Evolutionary conservation across 1,140 invertebrate species (phyloP).

Genomic region (Drosophila bocqueti): DNA sequence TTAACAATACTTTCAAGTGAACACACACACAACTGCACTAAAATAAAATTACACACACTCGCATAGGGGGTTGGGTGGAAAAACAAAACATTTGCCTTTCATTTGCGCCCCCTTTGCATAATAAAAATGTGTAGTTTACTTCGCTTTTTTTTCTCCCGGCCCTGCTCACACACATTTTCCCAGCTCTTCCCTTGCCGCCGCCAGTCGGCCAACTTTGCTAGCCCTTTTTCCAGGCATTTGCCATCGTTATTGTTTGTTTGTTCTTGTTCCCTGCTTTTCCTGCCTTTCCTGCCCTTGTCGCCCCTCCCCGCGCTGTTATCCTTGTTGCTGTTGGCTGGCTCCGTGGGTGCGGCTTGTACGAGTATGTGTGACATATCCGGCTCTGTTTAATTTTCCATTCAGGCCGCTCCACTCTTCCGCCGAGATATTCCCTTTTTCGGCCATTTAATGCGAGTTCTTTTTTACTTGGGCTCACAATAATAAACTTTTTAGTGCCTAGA

Average conservation of each 20-base stretch:
- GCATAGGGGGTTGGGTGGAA: conserved; percentile 34
- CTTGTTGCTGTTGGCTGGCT: conserved; percentile 56
- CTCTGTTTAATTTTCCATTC: conserved; percentile 82
- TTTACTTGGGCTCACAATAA: conserved; percentile 66
- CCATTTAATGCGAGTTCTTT: conserved; percentile 75
- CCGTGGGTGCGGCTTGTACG: conserved; percentile 67
- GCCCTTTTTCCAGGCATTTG: conserved; percentile 80
- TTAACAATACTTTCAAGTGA: conserved; percentile 81
- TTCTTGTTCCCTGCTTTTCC: conserved; percentile 40
- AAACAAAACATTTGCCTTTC: conserved; percentile 83
- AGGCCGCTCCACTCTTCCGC: conserved; percentile 43
- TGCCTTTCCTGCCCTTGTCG: not conserved
- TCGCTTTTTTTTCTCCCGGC: conserved; percentile 37
- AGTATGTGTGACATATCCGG: conserved; percentile 80
- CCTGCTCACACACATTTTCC: conserved; percentile 33
- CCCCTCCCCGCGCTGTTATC: not conserved
- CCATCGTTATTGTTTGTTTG: conserved; percentile 81
- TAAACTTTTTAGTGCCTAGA: conserved; percentile 83
- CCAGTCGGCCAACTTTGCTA: conserved; percentile 68
- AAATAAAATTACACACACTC: conserved; percentile 45
- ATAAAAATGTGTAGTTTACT: conserved; percentile 82
- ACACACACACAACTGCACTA: conserved; percentile 56
- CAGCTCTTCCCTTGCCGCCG: conserved; percentile 28
- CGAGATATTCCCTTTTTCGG: conserved; percentile 56
- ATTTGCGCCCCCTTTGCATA: conserved; percentile 82